Conservation (phyloP, 2,797 vertebrate genomes). For the Myripristis jacobus region DNA sequence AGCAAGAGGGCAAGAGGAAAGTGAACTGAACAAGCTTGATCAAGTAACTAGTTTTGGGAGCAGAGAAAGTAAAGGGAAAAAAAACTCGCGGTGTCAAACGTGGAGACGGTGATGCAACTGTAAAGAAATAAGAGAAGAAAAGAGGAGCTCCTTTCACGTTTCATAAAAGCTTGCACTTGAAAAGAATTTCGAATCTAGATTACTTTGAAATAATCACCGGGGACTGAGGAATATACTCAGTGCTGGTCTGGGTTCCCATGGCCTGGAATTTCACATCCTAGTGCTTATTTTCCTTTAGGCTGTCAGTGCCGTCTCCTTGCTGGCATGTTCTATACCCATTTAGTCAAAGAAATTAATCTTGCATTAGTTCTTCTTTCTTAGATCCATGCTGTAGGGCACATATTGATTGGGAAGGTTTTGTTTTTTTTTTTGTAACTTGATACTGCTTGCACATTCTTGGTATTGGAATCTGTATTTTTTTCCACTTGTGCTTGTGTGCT, state of each 20-base stretch:
- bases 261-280: slow-evolving; percentile 81
- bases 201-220: slow-evolving; percentile 69
- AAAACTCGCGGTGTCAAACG: slow-evolving; percentile 9
- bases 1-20: slow-evolving; percentile 4
- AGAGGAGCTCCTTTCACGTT: slow-evolving; percentile 45
- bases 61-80: slow-evolving; percentile 9
- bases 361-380: slow-evolving; percentile 23
- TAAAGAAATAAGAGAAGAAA: slow-evolving; percentile 54
- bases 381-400: slow-evolving; percentile 1
- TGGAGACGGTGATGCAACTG: slow-evolving; percentile 62
- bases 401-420: slow-evolving; percentile 31
- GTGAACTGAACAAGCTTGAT: slow-evolving; percentile 26
- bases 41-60: slow-evolving; percentile 19
- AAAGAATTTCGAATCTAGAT: slow-evolving; percentile 65
- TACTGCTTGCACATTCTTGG: not conserved
- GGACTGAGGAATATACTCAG: slow-evolving; percentile 70
- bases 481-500: not conserved
- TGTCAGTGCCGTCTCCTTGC: slow-evolving; percentile 53
- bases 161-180: slow-evolving; percentile 44
- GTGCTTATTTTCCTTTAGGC: slow-evolving; percentile 74
- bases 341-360: slow-evolving; percentile 41
- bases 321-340: slow-evolving; percentile 60
- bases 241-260: slow-evolving; percentile 72
- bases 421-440: slow-evolving; percentile 29
- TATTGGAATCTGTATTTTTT: slow-evolving; percentile 15